Evolutionary conservation across 2,113 vertebrate genomes (phyloP).

Genomic region (Macquaria ambigua): DNA sequence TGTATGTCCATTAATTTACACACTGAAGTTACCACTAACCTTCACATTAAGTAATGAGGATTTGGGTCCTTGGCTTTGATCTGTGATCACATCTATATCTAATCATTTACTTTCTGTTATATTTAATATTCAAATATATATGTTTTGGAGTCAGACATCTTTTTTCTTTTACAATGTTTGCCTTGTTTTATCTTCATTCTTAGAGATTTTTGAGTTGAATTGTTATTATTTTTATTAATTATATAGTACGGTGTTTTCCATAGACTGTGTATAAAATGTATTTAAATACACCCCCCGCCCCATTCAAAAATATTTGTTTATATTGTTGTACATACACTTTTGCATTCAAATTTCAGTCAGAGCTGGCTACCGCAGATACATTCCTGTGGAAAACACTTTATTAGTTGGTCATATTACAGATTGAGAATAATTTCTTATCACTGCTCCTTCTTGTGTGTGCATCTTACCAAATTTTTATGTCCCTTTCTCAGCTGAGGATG

Average conservation of each 20-base stretch:
- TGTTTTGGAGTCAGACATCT: neutral
- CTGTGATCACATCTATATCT: neutral
- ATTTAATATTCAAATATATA: neutral
- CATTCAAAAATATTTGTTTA: neutral
- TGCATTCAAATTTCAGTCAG: too few species aligned
- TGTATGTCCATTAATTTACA: neutral
- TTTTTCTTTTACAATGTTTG: neutral
- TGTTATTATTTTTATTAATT: neutral
- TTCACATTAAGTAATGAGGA: neutral
- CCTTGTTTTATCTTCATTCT: neutral
- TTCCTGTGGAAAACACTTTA: neutral
- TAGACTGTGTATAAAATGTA: neutral
- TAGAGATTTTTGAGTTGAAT: neutral
- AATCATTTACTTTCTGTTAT: neutral
- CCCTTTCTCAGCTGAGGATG: conserved; percentile 87
- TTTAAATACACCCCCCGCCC: neutral
- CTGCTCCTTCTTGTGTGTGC: neutral
- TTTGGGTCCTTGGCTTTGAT: neutral
- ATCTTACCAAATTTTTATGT: neutral
- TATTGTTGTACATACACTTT: too few species aligned
- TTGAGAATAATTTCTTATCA: neutral
- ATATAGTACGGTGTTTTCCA: neutral
- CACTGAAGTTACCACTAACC: too few species aligned
- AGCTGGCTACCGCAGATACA: neutral
- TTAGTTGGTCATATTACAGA: neutral